Evolutionary conservation across 1,140 invertebrate species (phyloP).

Genomic region (Neodiprion pinetum): DNA sequence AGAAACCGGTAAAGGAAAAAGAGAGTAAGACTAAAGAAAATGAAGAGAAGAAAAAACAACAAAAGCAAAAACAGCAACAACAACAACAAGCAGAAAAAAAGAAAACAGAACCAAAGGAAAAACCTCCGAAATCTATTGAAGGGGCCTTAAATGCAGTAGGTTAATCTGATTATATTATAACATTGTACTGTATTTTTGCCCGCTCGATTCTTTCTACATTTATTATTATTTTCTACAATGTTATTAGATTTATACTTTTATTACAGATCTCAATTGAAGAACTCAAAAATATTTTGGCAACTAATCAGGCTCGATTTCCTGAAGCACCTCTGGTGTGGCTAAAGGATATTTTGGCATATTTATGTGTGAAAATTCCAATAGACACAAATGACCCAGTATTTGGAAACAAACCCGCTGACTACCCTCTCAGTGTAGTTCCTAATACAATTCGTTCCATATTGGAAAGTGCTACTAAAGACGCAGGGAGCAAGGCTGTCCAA

Average conservation of each 20-base stretch:
- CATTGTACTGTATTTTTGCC: constrained; percentile 4
- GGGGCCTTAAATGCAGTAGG: constrained; percentile 69
- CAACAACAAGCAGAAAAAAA: constrained; percentile 47
- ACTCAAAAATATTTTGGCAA: constrained; percentile 61
- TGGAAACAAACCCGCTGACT: constrained; percentile 57
- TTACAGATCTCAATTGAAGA: constrained; percentile 67
- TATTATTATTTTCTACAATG: background rate
- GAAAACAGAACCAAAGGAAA: constrained; percentile 57
- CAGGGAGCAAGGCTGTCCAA: constrained; percentile 64
- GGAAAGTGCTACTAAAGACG: constrained; percentile 65
- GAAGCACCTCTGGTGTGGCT: constrained; percentile 69
- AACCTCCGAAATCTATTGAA: constrained; percentile 72
- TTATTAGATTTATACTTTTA: constrained; percentile 14
- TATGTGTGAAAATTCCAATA: constrained; percentile 69
- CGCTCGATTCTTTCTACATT: constrained; percentile 17
- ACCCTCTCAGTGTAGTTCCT: constrained; percentile 65
- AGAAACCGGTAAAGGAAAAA: constrained; percentile 52
- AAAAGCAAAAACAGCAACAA: constrained; percentile 44
- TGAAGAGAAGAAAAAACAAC: constrained; percentile 58
- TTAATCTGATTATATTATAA: background rate
- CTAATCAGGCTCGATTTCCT: constrained; percentile 65
- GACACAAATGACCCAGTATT: constrained; percentile 70
- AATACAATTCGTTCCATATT: constrained; percentile 61
- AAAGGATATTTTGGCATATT: constrained; percentile 68
- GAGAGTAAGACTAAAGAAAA: constrained; percentile 58